Evolutionary conservation across 2,888 invertebrate species (phyloP), one percentile per base, ranked within the genome.

Genomic region (Acronicta alni): DNA sequence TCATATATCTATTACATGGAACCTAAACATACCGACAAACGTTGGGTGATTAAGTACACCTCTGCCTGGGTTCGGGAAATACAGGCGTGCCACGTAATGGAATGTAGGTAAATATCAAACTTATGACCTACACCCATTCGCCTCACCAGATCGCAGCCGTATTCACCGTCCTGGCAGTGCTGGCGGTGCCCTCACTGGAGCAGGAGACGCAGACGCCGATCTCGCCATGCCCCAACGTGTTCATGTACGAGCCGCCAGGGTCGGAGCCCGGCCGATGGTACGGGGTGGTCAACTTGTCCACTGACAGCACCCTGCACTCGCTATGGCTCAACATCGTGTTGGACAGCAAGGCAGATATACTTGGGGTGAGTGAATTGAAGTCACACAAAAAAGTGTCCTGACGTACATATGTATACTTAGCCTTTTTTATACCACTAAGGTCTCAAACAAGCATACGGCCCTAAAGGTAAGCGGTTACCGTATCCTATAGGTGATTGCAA

Each of bases 151-250:
- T 88, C 60, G 75, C 77, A 70, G 67, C 80, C 55, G 57, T 75
- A 15, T 43, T 86, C 18, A 39, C 41, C 47, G 70, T 90, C 67
- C 71, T 90, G 66, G 72, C 85, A 15, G 75, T 79, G 0, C 75
- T 91, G 30, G 82, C 81, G 16, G 81, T 72, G 7, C 86, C 87
- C 0, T 83, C 86, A 0, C 67, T 77, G 30, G 86, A 88, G 68
- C 91, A 92, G 75, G 83, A 47, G 26, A 37, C 60, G 10, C 41
- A 43, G 15, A 79, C 88, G 0, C 92, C 93, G 0, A 66, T 77
- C 16, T 94, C 95, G 1, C 96, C 96, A 1, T 96, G 96, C 69
- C 96, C 96, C 15, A 91, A 93, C 60, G 92, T 95, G 37, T 96
- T 96, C 83, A 87, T 86, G 49, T 96, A 96, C 81, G 95, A 95